Percentiles rank a stretch among this genome's conserved stretches.
phyloP scores from a whole-genome alignment of 2,113 vertebrate genomes.

The Hippocampus comes region DNA sequence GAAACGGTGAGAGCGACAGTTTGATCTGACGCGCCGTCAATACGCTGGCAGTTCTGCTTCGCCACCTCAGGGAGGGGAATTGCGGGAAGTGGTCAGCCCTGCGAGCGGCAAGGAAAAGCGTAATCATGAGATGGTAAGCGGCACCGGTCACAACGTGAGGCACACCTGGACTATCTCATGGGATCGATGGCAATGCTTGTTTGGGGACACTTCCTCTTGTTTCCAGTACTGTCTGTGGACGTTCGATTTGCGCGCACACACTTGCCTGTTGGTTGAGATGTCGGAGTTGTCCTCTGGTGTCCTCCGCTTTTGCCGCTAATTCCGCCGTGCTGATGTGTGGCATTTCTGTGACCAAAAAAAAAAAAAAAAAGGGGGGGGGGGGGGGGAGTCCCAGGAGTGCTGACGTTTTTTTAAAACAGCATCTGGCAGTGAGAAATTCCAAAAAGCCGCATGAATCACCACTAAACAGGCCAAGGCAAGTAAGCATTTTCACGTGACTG shows the following conservation, averaged over 20 bases:
- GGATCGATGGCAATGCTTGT: too few species aligned
- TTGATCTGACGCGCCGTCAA: constrained; percentile 66
- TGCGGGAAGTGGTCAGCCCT: not conserved
- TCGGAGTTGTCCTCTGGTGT: constrained; percentile 67
- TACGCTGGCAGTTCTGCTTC: constrained; percentile 36
- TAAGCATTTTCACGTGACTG: not conserved
- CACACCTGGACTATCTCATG: not conserved
- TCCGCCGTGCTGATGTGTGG: constrained; percentile 66
- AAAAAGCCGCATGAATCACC: constrained; percentile 25
- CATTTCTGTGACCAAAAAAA: constrained; percentile 45
- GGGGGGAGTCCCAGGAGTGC: not conserved
- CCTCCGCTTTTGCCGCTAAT: constrained; percentile 71
- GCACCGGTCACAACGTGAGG: not conserved
- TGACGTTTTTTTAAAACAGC: not conserved
- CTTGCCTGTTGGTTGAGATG: constrained; percentile 73
- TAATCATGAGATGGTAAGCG: not conserved
- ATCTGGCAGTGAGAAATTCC: constrained; percentile 7
- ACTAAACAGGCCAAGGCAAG: not conserved
- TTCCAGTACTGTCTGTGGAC: not conserved
- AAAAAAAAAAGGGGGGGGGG: constrained; percentile 9
- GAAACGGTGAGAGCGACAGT: constrained; percentile 52
- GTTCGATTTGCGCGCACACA: not conserved
- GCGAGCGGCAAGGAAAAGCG: not conserved
- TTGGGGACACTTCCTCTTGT: too few species aligned
- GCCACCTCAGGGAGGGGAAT: not conserved